Evolutionary conservation across 1,140 invertebrate genomes (phyloP).

Genomic region (Diabrotica virgifera): DNA sequence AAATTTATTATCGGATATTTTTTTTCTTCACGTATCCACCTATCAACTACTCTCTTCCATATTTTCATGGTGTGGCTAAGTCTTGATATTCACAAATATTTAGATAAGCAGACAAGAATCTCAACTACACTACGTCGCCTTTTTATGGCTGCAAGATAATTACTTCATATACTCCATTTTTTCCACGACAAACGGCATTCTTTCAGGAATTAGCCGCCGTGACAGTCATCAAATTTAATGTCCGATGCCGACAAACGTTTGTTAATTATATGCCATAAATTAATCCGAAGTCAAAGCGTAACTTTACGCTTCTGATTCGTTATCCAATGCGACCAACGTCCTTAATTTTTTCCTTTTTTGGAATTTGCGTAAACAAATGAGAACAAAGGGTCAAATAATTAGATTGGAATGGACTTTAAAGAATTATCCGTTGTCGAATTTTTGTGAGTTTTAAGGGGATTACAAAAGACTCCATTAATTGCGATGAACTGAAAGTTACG

Average conservation of each 20-base stretch:
- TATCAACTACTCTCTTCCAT: too few relatives aligned
- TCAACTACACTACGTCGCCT: too few relatives aligned
- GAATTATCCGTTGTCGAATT: not conserved
- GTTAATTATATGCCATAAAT: not conserved
- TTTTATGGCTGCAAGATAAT: too few relatives aligned
- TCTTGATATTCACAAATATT: too few relatives aligned
- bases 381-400: conserved; percentile 2
- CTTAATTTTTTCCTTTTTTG: not conserved
- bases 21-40: too few relatives aligned
- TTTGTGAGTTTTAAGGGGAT: not conserved
- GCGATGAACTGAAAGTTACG: not conserved
- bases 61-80: too few relatives aligned
- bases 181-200: too few relatives aligned
- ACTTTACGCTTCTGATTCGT: not conserved
- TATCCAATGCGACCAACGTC: not conserved
- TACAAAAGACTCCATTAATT: not conserved
- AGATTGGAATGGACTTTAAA: conserved; percentile 1
- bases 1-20: too few relatives aligned
- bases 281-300: not conserved
- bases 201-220: too few relatives aligned
- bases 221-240: too few relatives aligned
- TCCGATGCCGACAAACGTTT: not conserved
- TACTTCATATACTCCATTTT: too few relatives aligned
- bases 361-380: not conserved
- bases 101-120: too few relatives aligned